Evolutionary conservation across 1,140 invertebrate genomes (phyloP), one percentile per base, ranked within the genome.

Genomic region (Campodea augens): DNA sequence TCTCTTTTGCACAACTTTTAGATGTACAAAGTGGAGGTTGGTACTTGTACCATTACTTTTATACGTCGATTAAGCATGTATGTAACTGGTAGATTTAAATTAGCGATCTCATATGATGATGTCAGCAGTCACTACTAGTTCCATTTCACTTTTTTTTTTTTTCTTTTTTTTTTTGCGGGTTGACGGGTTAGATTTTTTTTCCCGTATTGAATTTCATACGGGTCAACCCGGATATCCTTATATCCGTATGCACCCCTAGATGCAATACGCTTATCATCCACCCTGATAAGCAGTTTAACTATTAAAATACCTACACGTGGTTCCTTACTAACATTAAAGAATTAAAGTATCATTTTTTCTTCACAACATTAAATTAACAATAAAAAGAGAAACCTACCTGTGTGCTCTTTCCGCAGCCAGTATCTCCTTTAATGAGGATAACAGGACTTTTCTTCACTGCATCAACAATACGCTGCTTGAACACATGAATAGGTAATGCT

Each of bases 351-450:
- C 20, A 19, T 19, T 4, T 10, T 19, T 3, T 4, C 20, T 37
- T 10, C 15, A 19, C 36, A 4, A 37, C n/a, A 19, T 19, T 37
- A 10, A 18, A 19, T 32, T 10, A 7, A 32, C 7, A 32, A 10
- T 10, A 32, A 32, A 38, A 45, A 51, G 4, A 24, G 21, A 43
- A 45, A 19, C 38, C 44, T 48, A 70, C 63, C 56, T 73, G 69
- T 1, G 70, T 73, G 5, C 69, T 70, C 55, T 71, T 71, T 22
- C 69, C 69, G 52, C 65, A 70, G 23, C 69, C 69, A 12, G 69
- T 72, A 4, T 62, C 61, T 22, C 70, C 70, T 29, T 60, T 55
- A 25, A 71, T 62, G 19, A 71, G 52, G 10, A 63, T 54, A 18
- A 70, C 63, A 23, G 59, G 51, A 51, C 63, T 63, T 3, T 57